phyloP scores from a whole-genome alignment of 1,140 invertebrate species.

The Lepidurus apus region DNA sequence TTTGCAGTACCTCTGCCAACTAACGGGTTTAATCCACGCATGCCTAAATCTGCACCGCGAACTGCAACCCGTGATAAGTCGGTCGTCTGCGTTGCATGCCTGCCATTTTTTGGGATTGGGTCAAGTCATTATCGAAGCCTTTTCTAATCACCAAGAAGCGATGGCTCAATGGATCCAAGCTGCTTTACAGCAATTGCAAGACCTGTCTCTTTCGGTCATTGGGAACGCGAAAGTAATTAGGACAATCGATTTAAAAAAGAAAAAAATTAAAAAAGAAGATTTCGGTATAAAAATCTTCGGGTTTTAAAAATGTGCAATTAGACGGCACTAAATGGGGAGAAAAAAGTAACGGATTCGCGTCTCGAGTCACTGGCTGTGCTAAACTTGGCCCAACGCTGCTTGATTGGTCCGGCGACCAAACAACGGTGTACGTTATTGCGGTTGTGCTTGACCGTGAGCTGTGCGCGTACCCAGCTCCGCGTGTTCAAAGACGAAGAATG shows the following conservation, averaged over 20 bases:
- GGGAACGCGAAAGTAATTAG: conserved; percentile 37
- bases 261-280: conserved; percentile 53
- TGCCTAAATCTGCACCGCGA: not conserved
- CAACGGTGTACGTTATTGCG: conserved; percentile 12
- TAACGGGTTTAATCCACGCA: not conserved
- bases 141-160: not conserved
- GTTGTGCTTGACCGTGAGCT: conserved; percentile 19
- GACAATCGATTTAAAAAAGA: conserved; percentile 46
- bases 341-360: conserved; percentile 33
- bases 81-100: not conserved
- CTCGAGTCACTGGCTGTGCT: conserved; percentile 32
- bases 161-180: not conserved
- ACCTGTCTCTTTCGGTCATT: conserved; percentile 35
- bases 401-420: conserved; percentile 28
- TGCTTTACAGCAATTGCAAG: conserved; percentile 40
- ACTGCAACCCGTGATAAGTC: not conserved
- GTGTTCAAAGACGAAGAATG: conserved; percentile 32
- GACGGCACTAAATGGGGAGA: conserved; percentile 26
- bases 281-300: conserved; percentile 56
- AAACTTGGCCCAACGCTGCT: conserved; percentile 33
- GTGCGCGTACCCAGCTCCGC: not conserved
- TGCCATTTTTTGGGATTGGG: not conserved
- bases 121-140: not conserved
- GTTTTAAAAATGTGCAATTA: not conserved
- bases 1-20: not conserved